Evolutionary conservation across 2,888 invertebrate species (phyloP).

Genomic region (Bellardia bayeri): DNA sequence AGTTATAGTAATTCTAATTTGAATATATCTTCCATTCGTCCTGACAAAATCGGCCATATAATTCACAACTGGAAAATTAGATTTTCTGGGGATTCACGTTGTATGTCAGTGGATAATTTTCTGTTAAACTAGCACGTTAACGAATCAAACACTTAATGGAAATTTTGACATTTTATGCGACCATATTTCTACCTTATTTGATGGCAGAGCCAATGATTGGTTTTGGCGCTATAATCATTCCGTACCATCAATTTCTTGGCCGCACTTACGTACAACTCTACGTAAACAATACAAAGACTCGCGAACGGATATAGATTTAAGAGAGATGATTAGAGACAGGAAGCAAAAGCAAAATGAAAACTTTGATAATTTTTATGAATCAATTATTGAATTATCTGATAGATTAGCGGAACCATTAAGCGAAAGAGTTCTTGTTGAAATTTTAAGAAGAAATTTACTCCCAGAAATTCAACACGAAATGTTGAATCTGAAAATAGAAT

Average conservation of each 20-base stretch:
- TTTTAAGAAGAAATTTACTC: not conserved
- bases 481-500: not conserved
- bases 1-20: not conserved
- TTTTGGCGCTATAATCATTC: not conserved
- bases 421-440: not conserved
- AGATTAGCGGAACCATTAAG: not conserved
- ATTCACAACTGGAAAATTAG: not conserved
- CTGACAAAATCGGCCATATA: not conserved
- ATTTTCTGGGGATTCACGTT: not conserved
- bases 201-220: not conserved
- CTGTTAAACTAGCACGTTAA: not conserved
- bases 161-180: not conserved
- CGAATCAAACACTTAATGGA: too few species aligned
- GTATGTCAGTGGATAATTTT: not conserved
- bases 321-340: too few species aligned
- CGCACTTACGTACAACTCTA: not conserved
- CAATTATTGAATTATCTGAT: too few species aligned
- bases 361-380: too few species aligned
- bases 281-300: not conserved
- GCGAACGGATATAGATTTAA: too few species aligned
- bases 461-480: not conserved
- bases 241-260: not conserved
- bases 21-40: too few species aligned
- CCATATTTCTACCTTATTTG: not conserved
- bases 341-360: too few species aligned